Conservation (phyloP, 2,888 invertebrate genomes). For the Limenitis camilla region DNA sequence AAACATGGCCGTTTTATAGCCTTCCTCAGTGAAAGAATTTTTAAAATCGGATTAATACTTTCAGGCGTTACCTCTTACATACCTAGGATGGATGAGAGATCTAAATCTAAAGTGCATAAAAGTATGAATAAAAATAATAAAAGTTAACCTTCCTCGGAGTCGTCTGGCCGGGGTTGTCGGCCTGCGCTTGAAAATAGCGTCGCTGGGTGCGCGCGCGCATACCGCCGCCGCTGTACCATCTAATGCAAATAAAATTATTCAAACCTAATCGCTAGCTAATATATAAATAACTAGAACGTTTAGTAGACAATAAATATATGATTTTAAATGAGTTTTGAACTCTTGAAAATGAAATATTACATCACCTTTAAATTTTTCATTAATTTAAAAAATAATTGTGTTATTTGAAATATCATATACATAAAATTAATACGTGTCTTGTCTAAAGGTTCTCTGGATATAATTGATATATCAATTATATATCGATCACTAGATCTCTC, state of each 20-base stretch:
- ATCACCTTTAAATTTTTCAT: not conserved
- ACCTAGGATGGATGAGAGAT: not conserved
- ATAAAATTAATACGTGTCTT: too few relatives aligned
- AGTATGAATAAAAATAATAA: not conserved
- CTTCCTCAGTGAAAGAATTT: too few relatives aligned
- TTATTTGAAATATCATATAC: too few relatives aligned
- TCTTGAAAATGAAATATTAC: not conserved
- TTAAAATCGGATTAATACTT: too few relatives aligned
- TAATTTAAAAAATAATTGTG: not conserved
- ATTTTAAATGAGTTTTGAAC: not conserved
- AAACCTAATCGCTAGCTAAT: slow-evolving; percentile 7
- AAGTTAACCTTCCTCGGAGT: slow-evolving; percentile 8
- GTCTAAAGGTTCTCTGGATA: too few relatives aligned
- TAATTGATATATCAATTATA: too few relatives aligned
- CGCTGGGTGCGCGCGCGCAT: slow-evolving; percentile 15
- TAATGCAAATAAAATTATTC: slow-evolving; percentile 20
- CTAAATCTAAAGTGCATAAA: not conserved
- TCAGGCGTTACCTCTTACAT: not conserved
- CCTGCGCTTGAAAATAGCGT: slow-evolving; percentile 21
- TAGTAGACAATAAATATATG: slow-evolving; percentile 3
- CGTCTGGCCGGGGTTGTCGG: slow-evolving; percentile 22
- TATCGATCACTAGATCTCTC: too few relatives aligned
- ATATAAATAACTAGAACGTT: slow-evolving; percentile 4
- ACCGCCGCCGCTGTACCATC: too few relatives aligned
- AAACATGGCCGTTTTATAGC: too few relatives aligned